Evolutionary conservation across 2,797 vertebrate species (phyloP), one percentile per base, ranked within the genome.

Genomic region (Leptodactylus fallax): DNA sequence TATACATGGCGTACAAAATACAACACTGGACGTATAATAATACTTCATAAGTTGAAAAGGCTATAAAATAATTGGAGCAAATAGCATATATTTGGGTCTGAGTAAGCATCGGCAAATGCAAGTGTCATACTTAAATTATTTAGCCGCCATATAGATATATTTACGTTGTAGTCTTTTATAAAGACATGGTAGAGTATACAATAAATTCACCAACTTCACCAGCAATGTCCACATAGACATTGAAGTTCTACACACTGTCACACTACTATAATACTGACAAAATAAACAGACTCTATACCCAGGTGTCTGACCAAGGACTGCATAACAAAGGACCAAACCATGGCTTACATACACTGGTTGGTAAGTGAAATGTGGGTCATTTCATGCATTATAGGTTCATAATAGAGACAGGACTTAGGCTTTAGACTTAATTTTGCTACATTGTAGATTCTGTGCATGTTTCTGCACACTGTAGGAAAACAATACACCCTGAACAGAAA

Each of bases 161-260:
- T 79, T 56, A 88, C 92, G 93, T 93, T 95, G 88, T 94, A 93
- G 93, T 95, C 94, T 96, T 94, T 93, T 92, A 91, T 94, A 95
- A 95, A 95, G 94, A 96, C 95, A 95, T 93, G 95, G 91, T 96
- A 96, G 95, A 96, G 93, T 92, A 85, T 85, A 88, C 83, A 86
- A 89, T 83, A 92, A 93, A 96, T 94, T 95, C 94, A 96, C 96
- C 94, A 95, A 91, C 94, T 95, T 94, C 92, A 95, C 93, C 87
- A 93, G 93, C 95, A 94, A 96, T 95, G 95, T 95, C 95, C 92
- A 95, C 95, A 93, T 95, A 95, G 94, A 96, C 95, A 96, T 92
- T 94, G 95, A 94, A 94, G 95, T 93, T 95, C 95, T 96, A 95
- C 95, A 93, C 93, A 96, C 94, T 95, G 93, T 93, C 96, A 95